Base-by-base conservation (phyloP, 2,888 invertebrate species). In the Dendrolimus pini region DNA sequence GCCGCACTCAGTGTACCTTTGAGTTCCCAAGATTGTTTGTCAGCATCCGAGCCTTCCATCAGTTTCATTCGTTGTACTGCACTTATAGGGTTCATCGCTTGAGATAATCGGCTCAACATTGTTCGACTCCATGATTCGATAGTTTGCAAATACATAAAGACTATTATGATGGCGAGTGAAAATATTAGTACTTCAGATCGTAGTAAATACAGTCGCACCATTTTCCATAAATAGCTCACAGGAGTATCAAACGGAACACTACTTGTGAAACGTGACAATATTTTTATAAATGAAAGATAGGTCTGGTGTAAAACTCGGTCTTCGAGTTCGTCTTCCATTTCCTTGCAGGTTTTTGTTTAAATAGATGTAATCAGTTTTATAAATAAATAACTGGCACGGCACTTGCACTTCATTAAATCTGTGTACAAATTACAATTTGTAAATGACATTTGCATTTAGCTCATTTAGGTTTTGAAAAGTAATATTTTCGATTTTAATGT, bases 311-410 rank as follows among this genome's bases (percentile, higher is more conserved):
- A 92, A 74, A 97, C 94, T 92, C 94, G 94, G 76, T 97, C 96
- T 90, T 97, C 97, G 77, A 97, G 91, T 91, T 96, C 96, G 94
- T 97, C 97, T 93, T 97, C 97, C 97, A 97, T 97, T 76, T 85
- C 89, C 83, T 75, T 74, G 70, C 60, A 58, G 52, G 41, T 47
- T 47, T 10, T 10, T 47, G 47, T 47, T 47, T 47, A 47, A 47
- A 47, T 10, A 8, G 12, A 9, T 12, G 9, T 47, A 10, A 47
- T 47, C 12, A 52, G 57, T 52, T 59, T 56, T 54, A 30, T 57
- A 55, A 55, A 56, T 52, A 56, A 52, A 47, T 47, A 47, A 47
- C 9, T 47, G 47, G 12, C 47, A 47, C 54, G 41, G 56, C 53
- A n/a, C 30, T 55, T 42, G 58, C 54, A 56, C 53, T 60, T 60